A percentile compares a stretch with the other conserved stretches of the same genome.
phyloP scores from a whole-genome alignment of 1,140 invertebrate genomes.

The Papilio machaon region DNA sequence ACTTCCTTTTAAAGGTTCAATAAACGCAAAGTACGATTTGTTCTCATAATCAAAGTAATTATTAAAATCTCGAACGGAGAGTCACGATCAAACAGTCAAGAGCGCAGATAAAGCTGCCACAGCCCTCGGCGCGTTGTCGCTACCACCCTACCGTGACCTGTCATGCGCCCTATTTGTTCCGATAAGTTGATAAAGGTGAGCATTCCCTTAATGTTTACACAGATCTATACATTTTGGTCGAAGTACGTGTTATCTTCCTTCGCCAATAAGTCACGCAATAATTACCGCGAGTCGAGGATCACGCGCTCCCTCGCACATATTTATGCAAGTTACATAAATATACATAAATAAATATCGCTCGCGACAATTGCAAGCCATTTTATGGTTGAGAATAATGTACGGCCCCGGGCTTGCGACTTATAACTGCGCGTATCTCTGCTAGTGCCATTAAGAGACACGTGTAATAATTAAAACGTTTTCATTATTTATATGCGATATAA shows the following conservation, averaged over 20 bases:
- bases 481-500: conserved; percentile 10
- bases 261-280: conserved; percentile 80
- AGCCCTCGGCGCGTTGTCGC: conserved; percentile 60
- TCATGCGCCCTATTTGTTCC: conserved; percentile 25
- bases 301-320: conserved; percentile 72
- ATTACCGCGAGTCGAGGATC: conserved; percentile 74
- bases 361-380: conserved; percentile 66
- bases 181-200: not conserved
- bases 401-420: conserved; percentile 40
- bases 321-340: conserved; percentile 71
- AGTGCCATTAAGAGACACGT: conserved; percentile 19
- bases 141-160: conserved; percentile 56
- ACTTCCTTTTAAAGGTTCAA: not conserved
- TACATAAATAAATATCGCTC: conserved; percentile 65
- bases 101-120: conserved; percentile 74
- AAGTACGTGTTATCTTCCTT: conserved; percentile 75
- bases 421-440: conserved; percentile 3
- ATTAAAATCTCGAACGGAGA: conserved; percentile 18
- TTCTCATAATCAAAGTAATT: conserved; percentile 18
- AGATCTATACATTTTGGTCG: conserved; percentile 59
- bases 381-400: conserved; percentile 55
- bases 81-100: conserved; percentile 61
- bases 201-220: conserved; percentile 13
- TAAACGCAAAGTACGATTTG: not conserved
- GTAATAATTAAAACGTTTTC: conserved; percentile 27